Conservation (phyloP, 2,797 vertebrate genomes). For the Danio kyathit region DNA sequence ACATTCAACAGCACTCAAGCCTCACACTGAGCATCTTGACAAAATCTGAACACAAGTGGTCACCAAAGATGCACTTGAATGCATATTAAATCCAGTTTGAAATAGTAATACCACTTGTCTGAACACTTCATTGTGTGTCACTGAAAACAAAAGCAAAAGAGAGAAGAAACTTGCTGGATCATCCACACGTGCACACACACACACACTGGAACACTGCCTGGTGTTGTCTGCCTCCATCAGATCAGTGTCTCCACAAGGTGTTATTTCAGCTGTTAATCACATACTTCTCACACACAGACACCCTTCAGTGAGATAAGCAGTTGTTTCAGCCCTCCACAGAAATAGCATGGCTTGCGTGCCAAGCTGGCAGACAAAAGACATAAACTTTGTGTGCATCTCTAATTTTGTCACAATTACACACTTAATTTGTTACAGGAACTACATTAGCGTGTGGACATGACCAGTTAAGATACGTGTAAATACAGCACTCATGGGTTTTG, state of each 20-base stretch:
- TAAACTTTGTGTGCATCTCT: slow-evolving; percentile 1
- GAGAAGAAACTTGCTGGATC: no score
- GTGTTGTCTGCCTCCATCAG: background rate
- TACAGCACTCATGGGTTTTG: background rate
- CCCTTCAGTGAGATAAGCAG: slow-evolving; percentile 34
- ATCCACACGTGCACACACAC: background rate
- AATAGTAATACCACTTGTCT: no score
- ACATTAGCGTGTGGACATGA: background rate
- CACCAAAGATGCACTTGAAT: no score
- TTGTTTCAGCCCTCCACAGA: slow-evolving; percentile 24
- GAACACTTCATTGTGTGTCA: no score
- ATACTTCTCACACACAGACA: slow-evolving; percentile 28
- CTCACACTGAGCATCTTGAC: no score
- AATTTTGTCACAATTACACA: background rate
- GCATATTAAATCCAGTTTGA: no score
- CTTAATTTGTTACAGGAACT: slow-evolving; percentile 25
- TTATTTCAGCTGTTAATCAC: slow-evolving; percentile 45
- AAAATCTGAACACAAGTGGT: no score
- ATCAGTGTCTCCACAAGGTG: slow-evolving; percentile 37
- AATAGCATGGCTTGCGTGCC: slow-evolving; percentile 21
- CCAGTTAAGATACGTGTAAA: slow-evolving; percentile 1
- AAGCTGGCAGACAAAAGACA: slow-evolving; percentile 12
- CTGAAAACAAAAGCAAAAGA: no score
- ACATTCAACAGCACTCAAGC: no score
- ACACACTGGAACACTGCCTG: background rate